These are phyloP conservation scores for Psettodes erumei DNA, from an alignment of 2,113 vertebrate genomes.

Conservation along the genomic window DNA sequence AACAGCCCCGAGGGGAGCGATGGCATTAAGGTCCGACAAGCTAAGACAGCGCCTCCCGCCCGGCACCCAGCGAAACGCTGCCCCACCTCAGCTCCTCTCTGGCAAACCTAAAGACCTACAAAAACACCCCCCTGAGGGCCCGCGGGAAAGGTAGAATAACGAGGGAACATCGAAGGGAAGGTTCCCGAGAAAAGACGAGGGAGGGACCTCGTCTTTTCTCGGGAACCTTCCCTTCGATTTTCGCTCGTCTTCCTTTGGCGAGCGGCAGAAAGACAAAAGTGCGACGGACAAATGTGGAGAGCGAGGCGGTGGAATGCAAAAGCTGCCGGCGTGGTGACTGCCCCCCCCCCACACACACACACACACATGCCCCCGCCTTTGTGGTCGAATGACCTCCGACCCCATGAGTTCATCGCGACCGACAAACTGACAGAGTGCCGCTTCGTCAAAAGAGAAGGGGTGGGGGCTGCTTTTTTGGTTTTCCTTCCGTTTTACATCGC, in stretches of 20 bases:
- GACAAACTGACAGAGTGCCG: conserved; percentile 66
- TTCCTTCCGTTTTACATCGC: too few species aligned
- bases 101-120: conserved; percentile 44
- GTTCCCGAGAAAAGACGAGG: too few species aligned
- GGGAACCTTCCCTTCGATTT: not conserved
- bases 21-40: conserved; percentile 67
- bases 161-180: too few species aligned
- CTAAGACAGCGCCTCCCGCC: conserved; percentile 54
- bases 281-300: conserved; percentile 60
- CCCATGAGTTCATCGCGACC: conserved; percentile 60
- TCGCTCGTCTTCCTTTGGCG: conserved; percentile 31
- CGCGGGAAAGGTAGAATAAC: conserved; percentile 15
- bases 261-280: conserved; percentile 46
- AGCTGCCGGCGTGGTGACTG: conserved; percentile 37
- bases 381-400: conserved; percentile 60
- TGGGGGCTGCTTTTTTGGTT: too few species aligned
- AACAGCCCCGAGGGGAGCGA: conserved; percentile 55
- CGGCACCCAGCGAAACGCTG: conserved; percentile 36
- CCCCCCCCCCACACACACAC: not conserved
- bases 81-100: conserved; percentile 58
- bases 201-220: not conserved
- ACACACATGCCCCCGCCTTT: conserved; percentile 54
- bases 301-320: conserved; percentile 63
- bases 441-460: conserved; percentile 2
- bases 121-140: conserved; percentile 25